Evolutionary conservation across 2,888 invertebrate species (phyloP), one percentile per base, ranked within the genome.

Genomic region (Cephus sareptanus): DNA sequence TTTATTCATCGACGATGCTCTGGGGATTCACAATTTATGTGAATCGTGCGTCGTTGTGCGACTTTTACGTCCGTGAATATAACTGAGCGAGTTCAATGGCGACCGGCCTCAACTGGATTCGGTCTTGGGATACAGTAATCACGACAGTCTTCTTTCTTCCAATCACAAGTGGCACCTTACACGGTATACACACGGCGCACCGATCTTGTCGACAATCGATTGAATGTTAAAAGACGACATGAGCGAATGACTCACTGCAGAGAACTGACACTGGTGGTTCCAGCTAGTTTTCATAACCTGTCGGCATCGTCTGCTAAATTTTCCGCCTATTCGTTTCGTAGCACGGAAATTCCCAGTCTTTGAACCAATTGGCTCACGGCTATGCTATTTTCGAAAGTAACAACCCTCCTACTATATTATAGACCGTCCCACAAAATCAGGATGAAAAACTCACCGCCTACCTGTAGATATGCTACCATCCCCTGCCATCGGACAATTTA

Each of bases 271-370:
- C 76, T 77, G 76, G 77, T 78, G 83, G 81, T 81, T 85, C 87
- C 83, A 85, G 86, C 85, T 85, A 87, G 85, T 88, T 86, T 87
- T 88, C 88, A 87, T 83, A 83, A 85, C 82, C 87, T 85, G 87
- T 84, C 83, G 71, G 12, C 76, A n/a, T 34, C 4, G 83, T 56
- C 81, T 78, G 78, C 81, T 83, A 83, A 86, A 87, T 88, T 15
- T 23, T 56, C 56, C 56, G 56, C 23, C 56, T 71, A 71, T 71
- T 71, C 71, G 31, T 71, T 23, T 71, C 31, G n/a, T 34, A 23
- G 9, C 56, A 56, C 56, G 56, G 56, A 23, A 56, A 56, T 56
- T 56, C 56, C 56, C 56, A 56, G 56, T 56, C 56, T 56, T 23
- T 56, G 56, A 56, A 56, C 56, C 56, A 56, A 56, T 56, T 56